These are phyloP conservation scores for Lepeophtheirus nordmannii DNA, from an alignment of 2,888 invertebrate species.

Conservation along the genomic window DNA sequence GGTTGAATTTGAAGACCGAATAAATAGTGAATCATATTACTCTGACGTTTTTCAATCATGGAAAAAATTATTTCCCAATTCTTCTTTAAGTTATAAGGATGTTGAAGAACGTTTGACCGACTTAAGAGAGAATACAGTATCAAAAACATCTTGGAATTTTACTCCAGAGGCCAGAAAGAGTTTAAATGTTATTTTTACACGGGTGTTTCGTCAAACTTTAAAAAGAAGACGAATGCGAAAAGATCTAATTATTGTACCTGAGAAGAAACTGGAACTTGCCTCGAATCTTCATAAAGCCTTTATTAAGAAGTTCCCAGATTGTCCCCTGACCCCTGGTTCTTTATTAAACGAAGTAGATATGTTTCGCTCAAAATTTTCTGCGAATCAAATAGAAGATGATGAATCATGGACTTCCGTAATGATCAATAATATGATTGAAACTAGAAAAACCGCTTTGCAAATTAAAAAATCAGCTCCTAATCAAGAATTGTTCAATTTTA, in stretches of 20 bases:
- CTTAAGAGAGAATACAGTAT: background rate
- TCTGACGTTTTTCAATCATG: background rate
- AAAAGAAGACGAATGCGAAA: background rate
- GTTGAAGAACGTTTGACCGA: background rate
- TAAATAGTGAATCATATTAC: background rate
- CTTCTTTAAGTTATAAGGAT: background rate
- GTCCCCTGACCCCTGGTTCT: background rate
- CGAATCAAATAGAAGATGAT: background rate
- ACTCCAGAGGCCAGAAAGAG: background rate
- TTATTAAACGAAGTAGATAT: background rate
- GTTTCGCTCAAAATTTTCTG: background rate
- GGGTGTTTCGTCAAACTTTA: background rate
- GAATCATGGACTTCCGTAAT: conserved; percentile 11
- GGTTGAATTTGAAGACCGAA: background rate
- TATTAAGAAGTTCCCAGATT: background rate
- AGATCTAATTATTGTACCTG: conserved; percentile 3
- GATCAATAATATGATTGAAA: conserved; percentile 15
- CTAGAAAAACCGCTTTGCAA: conserved; percentile 6
- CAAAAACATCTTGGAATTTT: background rate
- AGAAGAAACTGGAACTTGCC: background rate
- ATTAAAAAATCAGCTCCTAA: background rate
- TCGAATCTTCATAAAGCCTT: background rate
- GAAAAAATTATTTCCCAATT: background rate
- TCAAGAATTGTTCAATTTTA: background rate
- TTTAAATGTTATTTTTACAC: background rate